Percentiles rank a stretch among this genome's conserved stretches.
Conservation (phyloP, 2,888 invertebrate genomes). For the Dryococelus australis region DNA sequence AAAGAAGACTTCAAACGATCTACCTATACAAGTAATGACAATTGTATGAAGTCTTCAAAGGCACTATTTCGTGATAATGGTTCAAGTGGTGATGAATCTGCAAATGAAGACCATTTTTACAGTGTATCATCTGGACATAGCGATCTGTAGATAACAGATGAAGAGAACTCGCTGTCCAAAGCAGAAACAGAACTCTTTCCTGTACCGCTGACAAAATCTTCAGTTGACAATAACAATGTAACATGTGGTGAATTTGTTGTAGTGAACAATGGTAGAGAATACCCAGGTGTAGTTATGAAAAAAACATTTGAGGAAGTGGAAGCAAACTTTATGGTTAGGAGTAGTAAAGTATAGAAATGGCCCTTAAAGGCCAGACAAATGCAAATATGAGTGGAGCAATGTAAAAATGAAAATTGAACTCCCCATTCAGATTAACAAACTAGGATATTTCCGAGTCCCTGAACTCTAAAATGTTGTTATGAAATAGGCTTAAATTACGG, state of each 20-base stretch:
- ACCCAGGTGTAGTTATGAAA: not conserved
- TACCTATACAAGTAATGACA: not conserved
- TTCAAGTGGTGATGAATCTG: not conserved
- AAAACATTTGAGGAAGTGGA: not conserved
- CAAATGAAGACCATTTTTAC: not conserved
- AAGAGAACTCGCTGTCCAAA: not conserved
- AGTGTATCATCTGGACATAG: not conserved
- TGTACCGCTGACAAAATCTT: not conserved
- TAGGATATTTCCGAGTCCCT: not conserved
- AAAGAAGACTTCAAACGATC: not conserved
- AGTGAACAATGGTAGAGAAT: not conserved
- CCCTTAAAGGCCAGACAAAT: not conserved
- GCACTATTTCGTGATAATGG: not conserved
- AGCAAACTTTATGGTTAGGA: not conserved
- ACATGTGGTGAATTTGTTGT: not conserved
- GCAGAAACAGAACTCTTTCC: not conserved
- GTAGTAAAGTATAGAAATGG: not conserved
- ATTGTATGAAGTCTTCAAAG: not conserved
- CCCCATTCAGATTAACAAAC: not conserved
- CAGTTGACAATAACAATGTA: not conserved
- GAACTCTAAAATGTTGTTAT: not conserved
- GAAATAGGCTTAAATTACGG: not conserved
- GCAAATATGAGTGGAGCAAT: constrained; percentile 16
- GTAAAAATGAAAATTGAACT: not conserved
- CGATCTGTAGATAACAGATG: no score